Conservation (phyloP, 2,888 invertebrate genomes). For the Neocrepidodera transversa region DNA sequence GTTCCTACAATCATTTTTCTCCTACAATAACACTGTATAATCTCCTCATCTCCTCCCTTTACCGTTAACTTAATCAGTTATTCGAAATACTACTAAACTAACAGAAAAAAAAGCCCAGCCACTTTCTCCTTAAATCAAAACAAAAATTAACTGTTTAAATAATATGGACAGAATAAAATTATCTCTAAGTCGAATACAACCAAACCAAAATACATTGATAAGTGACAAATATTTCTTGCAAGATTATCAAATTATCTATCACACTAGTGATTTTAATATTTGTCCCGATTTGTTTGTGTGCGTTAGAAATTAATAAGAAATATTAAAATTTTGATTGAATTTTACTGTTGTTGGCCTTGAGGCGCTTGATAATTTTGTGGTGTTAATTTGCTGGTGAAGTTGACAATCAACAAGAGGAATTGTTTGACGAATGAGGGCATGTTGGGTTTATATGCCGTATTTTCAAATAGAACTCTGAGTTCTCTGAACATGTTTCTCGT, state of each 20-base stretch:
- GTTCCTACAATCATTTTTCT: background rate
- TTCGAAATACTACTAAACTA: background rate
- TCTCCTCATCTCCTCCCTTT: background rate
- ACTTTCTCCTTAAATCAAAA: background rate
- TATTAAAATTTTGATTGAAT: too few relatives aligned
- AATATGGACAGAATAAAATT: background rate
- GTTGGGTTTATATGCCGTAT: conserved; percentile 70
- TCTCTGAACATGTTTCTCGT: conserved; percentile 93
- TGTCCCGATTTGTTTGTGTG: too few relatives aligned
- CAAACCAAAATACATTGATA: background rate
- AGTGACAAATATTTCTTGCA: background rate
- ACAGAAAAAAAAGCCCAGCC: background rate
- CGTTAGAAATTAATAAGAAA: too few relatives aligned
- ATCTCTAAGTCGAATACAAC: background rate
- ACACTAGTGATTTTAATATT: too few relatives aligned
- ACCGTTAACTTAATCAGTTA: background rate
- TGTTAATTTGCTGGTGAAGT: conserved; percentile 78
- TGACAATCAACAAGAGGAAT: conserved; percentile 68
- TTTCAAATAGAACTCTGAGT: conserved; percentile 76
- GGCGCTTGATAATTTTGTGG: conserved; percentile 65
- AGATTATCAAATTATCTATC: too few relatives aligned
- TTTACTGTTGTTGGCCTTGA: conserved; percentile 48
- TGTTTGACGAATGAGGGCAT: conserved; percentile 73
- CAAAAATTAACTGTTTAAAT: background rate
- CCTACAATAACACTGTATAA: background rate